Percentiles rank a stretch among this genome's conserved stretches.
Conservation (phyloP, 2,888 invertebrate species). For the Helleia helle region DNA sequence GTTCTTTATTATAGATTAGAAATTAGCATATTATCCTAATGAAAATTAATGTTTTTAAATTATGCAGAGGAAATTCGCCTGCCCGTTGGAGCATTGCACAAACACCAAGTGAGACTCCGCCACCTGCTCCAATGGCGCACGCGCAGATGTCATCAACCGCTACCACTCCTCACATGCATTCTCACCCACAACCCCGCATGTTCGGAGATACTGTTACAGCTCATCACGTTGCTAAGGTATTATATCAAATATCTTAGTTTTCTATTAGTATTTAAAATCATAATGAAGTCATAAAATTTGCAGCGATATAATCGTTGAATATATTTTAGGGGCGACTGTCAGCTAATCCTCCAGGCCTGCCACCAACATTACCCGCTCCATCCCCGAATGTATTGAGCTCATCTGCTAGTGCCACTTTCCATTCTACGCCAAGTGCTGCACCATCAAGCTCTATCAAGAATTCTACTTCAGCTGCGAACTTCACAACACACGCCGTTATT, state of each 20-base stretch:
- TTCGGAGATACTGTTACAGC: slow-evolving; percentile 80
- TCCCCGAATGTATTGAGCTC: slow-evolving; percentile 77
- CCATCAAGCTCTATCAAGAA: slow-evolving; percentile 62
- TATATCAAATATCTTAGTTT: no score
- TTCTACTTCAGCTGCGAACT: slow-evolving; percentile 75
- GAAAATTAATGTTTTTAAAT: no score
- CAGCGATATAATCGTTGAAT: no score
- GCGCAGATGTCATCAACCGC: slow-evolving; percentile 43
- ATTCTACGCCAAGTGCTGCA: slow-evolving; percentile 50
- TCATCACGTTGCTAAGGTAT: slow-evolving; percentile 59
- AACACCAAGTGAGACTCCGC: slow-evolving; percentile 56
- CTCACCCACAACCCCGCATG: slow-evolving; percentile 78
- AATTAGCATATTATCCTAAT: no score
- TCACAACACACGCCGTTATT: slow-evolving; percentile 65
- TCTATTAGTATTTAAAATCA: no score
- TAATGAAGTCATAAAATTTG: no score
- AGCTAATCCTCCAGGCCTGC: slow-evolving; percentile 76
- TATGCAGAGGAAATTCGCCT: slow-evolving; percentile 42
- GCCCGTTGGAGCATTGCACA: slow-evolving; percentile 62
- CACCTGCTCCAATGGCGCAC: slow-evolving; percentile 62
- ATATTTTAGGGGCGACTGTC: slow-evolving; percentile 53
- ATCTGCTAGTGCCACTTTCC: slow-evolving; percentile 78
- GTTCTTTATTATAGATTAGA: no score
- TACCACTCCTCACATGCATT: slow-evolving; percentile 52
- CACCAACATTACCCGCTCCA: slow-evolving; percentile 81